Conservation (phyloP, 1,140 invertebrate species). For the Lepidostoma basale region DNA sequence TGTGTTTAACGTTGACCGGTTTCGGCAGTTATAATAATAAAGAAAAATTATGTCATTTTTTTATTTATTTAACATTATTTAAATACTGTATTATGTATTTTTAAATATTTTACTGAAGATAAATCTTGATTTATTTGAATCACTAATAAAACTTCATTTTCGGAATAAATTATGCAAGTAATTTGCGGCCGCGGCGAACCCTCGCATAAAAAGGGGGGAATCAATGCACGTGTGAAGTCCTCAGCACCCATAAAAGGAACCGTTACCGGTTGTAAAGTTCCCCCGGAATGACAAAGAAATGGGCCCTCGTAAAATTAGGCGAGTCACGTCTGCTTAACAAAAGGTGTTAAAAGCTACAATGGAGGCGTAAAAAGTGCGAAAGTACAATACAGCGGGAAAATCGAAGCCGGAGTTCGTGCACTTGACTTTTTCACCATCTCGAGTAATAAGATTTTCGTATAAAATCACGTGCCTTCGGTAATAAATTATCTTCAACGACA, state of each 20-base stretch:
- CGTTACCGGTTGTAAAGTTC: conserved; percentile 42
- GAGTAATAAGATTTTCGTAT: no score
- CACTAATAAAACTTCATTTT: no score
- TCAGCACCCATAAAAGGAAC: conserved; percentile 38
- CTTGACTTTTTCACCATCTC: neutral
- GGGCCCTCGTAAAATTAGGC: conserved; percentile 45
- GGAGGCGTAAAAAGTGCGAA: conserved; percentile 13
- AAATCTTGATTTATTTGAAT: no score
- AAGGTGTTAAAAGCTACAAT: conserved; percentile 43
- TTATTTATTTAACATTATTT: no score
- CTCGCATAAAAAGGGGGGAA: conserved; percentile 24
- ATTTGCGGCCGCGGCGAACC: neutral
- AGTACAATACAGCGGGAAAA: conserved; percentile 14
- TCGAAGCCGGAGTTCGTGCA: neutral
- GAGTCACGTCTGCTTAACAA: conserved; percentile 45
- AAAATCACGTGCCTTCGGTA: no score
- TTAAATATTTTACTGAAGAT: no score
- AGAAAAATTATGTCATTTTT: no score
- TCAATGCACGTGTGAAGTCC: conserved; percentile 28
- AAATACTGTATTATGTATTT: no score
- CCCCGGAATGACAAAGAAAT: conserved; percentile 40
- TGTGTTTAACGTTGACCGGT: no score
- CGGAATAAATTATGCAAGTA: neutral
- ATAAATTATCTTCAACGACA: no score
- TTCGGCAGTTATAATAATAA: no score